phyloP scores from a whole-genome alignment of 2,797 vertebrate genomes.

The Okamejei kenojei region DNA sequence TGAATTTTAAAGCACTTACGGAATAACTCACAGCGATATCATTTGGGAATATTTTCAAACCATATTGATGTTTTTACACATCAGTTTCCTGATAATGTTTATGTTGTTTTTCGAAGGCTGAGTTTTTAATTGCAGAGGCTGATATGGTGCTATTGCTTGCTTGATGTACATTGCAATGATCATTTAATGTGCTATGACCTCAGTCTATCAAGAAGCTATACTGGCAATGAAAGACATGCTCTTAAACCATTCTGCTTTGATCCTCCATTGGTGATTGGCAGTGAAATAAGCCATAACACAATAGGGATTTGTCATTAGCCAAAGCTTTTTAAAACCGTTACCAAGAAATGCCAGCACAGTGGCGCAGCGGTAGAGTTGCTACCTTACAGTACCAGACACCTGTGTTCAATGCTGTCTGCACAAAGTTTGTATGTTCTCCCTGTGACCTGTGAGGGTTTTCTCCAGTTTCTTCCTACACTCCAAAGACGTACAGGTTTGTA shows the following conservation, averaged over 20 bases:
- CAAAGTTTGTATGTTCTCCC: too few species aligned
- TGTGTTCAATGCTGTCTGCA: too few species aligned
- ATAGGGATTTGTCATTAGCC: neutral
- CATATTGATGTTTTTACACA: neutral
- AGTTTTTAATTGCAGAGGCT: neutral
- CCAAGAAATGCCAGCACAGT: too few species aligned
- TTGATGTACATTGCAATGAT: neutral
- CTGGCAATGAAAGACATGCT: neutral
- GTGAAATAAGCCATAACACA: neutral
- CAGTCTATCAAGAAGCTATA: neutral
- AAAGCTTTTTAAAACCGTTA: neutral
- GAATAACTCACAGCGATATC: neutral
- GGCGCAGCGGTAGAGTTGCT: too few species aligned
- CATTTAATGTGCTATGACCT: neutral
- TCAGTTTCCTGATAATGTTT: neutral
- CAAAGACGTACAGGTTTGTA: too few species aligned
- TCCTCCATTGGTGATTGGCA: neutral
- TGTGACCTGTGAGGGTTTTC: too few species aligned
- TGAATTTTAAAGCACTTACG: neutral
- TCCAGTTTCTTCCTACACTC: too few species aligned
- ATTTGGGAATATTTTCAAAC: neutral
- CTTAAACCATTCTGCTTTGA: neutral
- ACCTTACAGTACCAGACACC: too few species aligned
- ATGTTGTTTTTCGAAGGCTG: neutral
- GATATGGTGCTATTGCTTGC: neutral